Percentiles rank a stretch among this genome's conserved stretches.
Conservation (phyloP, 2,888 invertebrate species). For the Oscheius sp. region DNA sequence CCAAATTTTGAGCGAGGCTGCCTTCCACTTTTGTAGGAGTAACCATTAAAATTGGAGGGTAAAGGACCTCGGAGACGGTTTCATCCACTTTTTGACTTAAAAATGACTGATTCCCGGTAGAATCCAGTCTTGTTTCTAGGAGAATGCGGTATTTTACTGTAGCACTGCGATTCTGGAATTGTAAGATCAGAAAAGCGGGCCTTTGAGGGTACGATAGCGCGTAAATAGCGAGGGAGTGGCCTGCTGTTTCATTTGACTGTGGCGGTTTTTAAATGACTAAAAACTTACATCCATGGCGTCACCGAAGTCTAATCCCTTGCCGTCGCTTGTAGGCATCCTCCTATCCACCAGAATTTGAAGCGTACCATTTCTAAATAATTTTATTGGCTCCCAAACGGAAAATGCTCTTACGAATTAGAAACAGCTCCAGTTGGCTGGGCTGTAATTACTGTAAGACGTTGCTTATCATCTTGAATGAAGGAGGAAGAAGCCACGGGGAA, state of each 20-base stretch:
- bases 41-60: constrained; percentile 26
- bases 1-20: neutral
- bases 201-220: too few species aligned
- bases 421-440: constrained; percentile 20
- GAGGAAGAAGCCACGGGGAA: constrained; percentile 50
- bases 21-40: neutral
- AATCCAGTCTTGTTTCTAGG: neutral
- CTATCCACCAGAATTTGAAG: constrained; percentile 49
- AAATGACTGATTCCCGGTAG: neutral
- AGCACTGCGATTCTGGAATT: constrained; percentile 16
- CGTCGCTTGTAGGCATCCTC: constrained; percentile 40
- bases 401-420: neutral
- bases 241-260: too few species aligned
- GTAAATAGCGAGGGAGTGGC: too few species aligned
- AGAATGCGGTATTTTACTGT: constrained; percentile 12
- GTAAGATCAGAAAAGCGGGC: too few species aligned
- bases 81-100: neutral
- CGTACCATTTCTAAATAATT: constrained; percentile 5
- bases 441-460: constrained; percentile 32
- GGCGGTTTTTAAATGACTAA: too few species aligned
- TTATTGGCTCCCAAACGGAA: neutral
- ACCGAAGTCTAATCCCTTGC: constrained; percentile 47
- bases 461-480: constrained; percentile 42
- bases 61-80: neutral
- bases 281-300: constrained; percentile 44